Conservation (phyloP, 2,113 vertebrate species). For the Chaetorhynchus papuensis region DNA sequence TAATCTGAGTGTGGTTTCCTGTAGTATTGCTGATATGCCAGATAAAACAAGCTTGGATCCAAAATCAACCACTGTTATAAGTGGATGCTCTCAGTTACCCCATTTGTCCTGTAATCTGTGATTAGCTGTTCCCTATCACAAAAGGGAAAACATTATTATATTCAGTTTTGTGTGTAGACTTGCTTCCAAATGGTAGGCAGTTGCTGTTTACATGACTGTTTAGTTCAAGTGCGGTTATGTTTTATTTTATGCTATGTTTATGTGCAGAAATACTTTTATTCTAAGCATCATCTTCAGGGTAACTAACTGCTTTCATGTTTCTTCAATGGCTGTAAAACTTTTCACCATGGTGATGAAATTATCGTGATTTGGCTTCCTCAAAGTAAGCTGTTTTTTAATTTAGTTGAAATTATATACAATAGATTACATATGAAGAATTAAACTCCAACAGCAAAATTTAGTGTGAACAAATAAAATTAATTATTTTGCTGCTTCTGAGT, state of each 20-base stretch:
- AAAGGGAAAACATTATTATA: background rate
- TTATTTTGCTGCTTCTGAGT: background rate
- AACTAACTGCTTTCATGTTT: background rate
- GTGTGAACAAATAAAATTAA: background rate
- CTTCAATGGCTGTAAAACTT: background rate
- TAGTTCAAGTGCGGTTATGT: background rate
- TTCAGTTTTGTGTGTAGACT: background rate
- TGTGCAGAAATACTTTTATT: background rate
- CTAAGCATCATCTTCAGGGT: background rate
- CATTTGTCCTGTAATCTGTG: background rate
- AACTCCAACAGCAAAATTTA: background rate
- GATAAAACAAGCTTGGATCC: conserved; percentile 45
- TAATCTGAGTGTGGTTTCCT: conserved; percentile 46
- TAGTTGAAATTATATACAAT: background rate
- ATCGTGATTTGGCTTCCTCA: background rate
- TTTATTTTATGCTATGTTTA: background rate
- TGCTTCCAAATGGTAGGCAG: background rate
- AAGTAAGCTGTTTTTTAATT: background rate
- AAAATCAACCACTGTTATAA: conserved; percentile 50
- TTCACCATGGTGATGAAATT: background rate
- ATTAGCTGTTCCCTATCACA: conserved; percentile 9
- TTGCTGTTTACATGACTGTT: background rate
- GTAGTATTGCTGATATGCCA: conserved; percentile 24
- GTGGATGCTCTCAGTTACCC: background rate
- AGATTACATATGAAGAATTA: background rate